Evolutionary conservation across 2,888 invertebrate species (phyloP), one percentile per base, ranked within the genome.

Genomic region (Lissocephala sabroskyi): DNA sequence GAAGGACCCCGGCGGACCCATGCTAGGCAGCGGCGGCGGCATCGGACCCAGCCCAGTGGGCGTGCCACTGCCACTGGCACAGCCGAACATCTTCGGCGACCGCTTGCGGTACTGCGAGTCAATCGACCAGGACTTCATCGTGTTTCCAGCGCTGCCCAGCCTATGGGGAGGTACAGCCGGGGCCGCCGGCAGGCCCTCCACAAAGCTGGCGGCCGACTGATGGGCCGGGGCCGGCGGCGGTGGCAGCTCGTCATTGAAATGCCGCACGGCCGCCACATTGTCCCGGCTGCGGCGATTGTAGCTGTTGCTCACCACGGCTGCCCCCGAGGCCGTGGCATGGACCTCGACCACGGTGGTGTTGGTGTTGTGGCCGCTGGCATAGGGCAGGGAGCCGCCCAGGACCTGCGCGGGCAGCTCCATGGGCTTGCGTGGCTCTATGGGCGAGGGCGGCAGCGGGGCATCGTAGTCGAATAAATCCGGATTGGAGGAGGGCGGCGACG

Each of bases 121-220:
- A 91, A 94, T 94, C 5, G 94, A 94, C 74, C 94, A 88, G 60
- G 94, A 93, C 83, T 93, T 94, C 55, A 94, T 87, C 58, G 93
- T 92, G 79, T 89, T 90, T 13, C 64, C 57, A 28, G 88, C 88
- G 40, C 88, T 86, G 11, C 82, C 77, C 29, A 63, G 55, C 37
- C 89, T 88, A 79, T 92, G 92, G 51, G 92, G 92, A 32, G 92
- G 93, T 62, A 92, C 91, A 50, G 88, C 89, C 16, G 92, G 91
- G 41, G 92, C 90, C 49, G 57, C 60, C 0, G 73, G 54, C n/a
- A 67, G 35, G 2, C 48, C 52, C n/a, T 77, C 68, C 5, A 26
- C 48, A 44, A 55, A 70, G 39, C 55, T 47, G 13, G 36, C 41
- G 13, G 36, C 41, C 3, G 59, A 52, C 40, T 65, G 74, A 48